phyloP scores from a whole-genome alignment of 2,888 invertebrate genomes.

The Zygogramma bicolorata region DNA sequence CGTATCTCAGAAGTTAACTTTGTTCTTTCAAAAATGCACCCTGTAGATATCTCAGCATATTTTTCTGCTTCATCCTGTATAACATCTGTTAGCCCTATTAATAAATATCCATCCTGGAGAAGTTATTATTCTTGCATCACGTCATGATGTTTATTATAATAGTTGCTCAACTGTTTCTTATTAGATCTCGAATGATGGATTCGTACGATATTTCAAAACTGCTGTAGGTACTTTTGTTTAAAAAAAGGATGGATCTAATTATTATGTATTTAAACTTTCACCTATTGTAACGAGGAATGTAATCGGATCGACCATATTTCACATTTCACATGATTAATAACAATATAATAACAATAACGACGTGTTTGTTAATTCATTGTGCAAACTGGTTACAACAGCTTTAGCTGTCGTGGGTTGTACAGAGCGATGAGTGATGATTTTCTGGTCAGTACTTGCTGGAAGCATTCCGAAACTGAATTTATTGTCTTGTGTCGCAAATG shows the following conservation, averaged over 20 bases:
- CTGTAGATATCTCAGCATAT: no score
- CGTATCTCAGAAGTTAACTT: no score
- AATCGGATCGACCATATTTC: constrained; percentile 9
- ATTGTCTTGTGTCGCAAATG: no score
- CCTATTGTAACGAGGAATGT: constrained; percentile 16
- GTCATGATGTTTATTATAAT: not conserved
- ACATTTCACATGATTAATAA: constrained; percentile 7
- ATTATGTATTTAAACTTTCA: constrained; percentile 23
- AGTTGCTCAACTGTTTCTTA: constrained; percentile 1
- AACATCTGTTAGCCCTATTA: not conserved
- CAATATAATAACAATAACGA: constrained; percentile 1
- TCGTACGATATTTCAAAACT: constrained; percentile 1
- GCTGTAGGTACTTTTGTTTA: constrained; percentile 14
- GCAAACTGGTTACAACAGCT: not conserved
- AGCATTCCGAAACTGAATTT: no score
- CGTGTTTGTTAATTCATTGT: not conserved
- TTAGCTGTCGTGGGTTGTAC: not conserved
- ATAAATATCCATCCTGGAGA: not conserved
- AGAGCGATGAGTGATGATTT: not conserved
- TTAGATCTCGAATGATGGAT: constrained; percentile 4
- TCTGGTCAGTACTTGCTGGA: no score
- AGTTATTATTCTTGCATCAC: not conserved
- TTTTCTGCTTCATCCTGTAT: no score
- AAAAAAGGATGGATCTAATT: not conserved
- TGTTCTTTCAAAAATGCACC: no score